Evolutionary conservation across 2,888 invertebrate species (phyloP), one percentile per base, ranked within the genome.

Genomic region (Diloba caeruleocephala): DNA sequence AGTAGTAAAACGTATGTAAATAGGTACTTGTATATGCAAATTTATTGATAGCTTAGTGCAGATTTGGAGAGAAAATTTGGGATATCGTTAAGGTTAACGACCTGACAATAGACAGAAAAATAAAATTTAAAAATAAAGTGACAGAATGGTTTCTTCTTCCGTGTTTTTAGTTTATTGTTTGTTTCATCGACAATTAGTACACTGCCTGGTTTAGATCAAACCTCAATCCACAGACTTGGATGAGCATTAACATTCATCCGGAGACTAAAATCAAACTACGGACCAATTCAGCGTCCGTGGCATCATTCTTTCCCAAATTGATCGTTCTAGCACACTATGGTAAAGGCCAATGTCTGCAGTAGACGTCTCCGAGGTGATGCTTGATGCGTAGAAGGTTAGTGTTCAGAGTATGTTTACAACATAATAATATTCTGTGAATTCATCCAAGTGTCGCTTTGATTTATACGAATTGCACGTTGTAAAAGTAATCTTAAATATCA

Each of bases 401-500:
- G 38, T 17, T 25, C 19, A 42, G 31, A 38, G 10, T 38, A 34
- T 52, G 39, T 41, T 44, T 52, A 52, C 36, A 52, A 51, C 32
- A 43, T 36, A 45, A 52, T 39, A 39, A 54, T 57, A 58, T 58
- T 53, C 55, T 46, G 14, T 44, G 60, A 54, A 60, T 54, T 51
- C 51, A 56, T 58, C 58, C 49, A 41, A 63, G 46, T 54, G 58
- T 52, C 51, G 48, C 46, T 66, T 71, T 71, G 71, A 71, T 69
- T 66, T 69, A 69, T 59, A 69, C 41, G 59, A 66, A 66, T 55
- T 56, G 53, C 49, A 53, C 43, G 64, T 74, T 71, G 66, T 72
- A 78, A 74, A 72, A 69, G 69, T 73, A 69, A 74, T 69, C 37
- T 78, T 78, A 77, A 83, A 81, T 82, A 82, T 80, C 83, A 81